Percentiles rank a stretch among this genome's conserved stretches.
phyloP scores from a whole-genome alignment of 2,113 vertebrate species.

The Sprattus sprattus region DNA sequence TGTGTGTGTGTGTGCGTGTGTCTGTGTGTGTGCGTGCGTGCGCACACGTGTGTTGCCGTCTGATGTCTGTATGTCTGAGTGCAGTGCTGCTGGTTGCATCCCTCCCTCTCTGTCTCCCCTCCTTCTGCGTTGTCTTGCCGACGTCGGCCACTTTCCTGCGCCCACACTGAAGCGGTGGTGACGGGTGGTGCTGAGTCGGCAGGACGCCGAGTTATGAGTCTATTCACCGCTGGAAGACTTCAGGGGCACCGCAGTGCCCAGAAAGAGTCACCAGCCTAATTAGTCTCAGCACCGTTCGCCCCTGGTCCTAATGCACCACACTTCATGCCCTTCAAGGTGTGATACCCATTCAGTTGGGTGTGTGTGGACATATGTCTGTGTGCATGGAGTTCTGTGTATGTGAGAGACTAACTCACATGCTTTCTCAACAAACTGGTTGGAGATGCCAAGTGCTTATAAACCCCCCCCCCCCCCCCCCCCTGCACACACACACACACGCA shows the following conservation, averaged over 20 bases:
- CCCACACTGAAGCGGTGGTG: neutral
- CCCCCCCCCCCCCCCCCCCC: too few species aligned
- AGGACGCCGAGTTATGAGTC: slow-evolving; percentile 32
- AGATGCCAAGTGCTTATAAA: neutral
- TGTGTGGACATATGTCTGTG: too few species aligned
- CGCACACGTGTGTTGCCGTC: too few species aligned
- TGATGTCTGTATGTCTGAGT: neutral
- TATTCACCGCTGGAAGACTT: slow-evolving; percentile 28
- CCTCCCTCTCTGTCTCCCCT: neutral
- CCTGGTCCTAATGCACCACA: neutral
- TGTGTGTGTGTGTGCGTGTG: neutral
- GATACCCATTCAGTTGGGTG: too few species aligned
- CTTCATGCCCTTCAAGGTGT: too few species aligned
- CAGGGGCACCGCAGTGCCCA: neutral
- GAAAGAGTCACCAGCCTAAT: neutral
- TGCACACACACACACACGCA: neutral
- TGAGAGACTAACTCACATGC: neutral
- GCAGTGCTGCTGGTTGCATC: slow-evolving; percentile 14
- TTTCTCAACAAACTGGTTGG: neutral
- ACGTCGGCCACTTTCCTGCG: slow-evolving; percentile 29
- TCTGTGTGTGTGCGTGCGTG: neutral
- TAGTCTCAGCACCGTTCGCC: neutral
- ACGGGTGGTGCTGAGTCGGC: slow-evolving; percentile 41
- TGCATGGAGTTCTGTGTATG: too few species aligned
- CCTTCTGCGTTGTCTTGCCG: neutral